A percentile compares a stretch with the other conserved stretches of the same genome.
These are phyloP conservation scores for Eurystomus glaucurus DNA, from an alignment of 2,797 vertebrate species.

Conservation along the genomic window DNA sequence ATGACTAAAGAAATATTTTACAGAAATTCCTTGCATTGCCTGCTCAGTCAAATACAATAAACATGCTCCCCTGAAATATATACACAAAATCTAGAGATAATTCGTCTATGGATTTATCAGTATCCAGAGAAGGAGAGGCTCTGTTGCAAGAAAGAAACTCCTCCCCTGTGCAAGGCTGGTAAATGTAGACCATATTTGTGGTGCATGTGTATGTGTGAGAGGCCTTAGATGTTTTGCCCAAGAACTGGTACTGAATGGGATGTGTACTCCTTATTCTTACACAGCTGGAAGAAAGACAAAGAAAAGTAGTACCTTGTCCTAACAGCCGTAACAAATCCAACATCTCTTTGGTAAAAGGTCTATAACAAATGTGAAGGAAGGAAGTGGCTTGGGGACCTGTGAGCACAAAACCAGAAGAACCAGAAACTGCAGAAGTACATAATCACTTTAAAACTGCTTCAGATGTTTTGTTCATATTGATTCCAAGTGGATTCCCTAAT, in stretches of 20 bases:
- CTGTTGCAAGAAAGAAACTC: background rate
- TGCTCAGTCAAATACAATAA: background rate
- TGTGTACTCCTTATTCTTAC: background rate
- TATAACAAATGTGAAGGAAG: background rate
- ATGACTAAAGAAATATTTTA: background rate
- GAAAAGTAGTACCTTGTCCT: background rate
- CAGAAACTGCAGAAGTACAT: background rate
- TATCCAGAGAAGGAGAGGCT: background rate
- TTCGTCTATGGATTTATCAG: background rate
- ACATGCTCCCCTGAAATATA: background rate
- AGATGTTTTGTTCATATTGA: background rate
- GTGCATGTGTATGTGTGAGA: background rate
- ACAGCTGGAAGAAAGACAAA: background rate
- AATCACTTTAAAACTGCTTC: background rate
- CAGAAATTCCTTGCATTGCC: background rate
- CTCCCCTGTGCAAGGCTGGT: background rate
- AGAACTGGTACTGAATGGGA: background rate
- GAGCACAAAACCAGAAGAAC: background rate
- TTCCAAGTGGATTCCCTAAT: background rate
- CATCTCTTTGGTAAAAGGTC: background rate
- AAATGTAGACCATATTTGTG: background rate
- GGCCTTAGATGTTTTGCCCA: background rate
- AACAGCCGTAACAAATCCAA: background rate
- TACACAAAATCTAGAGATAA: background rate
- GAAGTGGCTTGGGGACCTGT: background rate